Conservation (phyloP, 2,113 vertebrate species). For the Grus americana region DNA sequence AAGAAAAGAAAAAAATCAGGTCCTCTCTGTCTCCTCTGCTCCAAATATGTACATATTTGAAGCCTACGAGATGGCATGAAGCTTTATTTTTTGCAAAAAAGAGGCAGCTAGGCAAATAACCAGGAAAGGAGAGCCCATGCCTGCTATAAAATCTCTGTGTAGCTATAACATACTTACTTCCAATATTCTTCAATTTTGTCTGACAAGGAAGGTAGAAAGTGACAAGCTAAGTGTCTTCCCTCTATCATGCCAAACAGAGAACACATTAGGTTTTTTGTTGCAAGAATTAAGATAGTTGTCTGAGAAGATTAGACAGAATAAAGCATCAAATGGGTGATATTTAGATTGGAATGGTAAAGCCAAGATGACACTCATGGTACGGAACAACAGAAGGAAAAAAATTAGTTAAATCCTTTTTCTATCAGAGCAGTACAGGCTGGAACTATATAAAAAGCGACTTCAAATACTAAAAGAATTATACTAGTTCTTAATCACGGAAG, state of each 20-base stretch:
- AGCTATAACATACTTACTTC: neutral
- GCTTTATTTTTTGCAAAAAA: neutral
- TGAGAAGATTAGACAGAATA: neutral
- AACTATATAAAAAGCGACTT: neutral
- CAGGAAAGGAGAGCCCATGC: fast-evolving
- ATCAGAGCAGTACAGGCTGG: neutral
- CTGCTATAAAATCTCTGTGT: neutral
- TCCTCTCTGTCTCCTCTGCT: neutral
- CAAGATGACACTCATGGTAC: neutral
- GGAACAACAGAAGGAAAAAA: neutral
- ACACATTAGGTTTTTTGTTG: neutral
- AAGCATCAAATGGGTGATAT: neutral
- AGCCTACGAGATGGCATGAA: neutral
- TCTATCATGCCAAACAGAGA: neutral
- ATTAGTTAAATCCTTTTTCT: neutral
- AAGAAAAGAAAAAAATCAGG: too few species aligned
- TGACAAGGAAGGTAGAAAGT: neutral
- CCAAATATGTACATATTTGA: neutral
- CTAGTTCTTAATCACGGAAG: neutral
- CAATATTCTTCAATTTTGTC: neutral
- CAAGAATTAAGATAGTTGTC: neutral
- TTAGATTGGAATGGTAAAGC: neutral
- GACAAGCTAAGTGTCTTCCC: neutral
- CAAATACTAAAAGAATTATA: neutral
- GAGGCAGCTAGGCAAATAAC: neutral